Percentiles rank a stretch among this genome's conserved stretches.
Evolutionary conservation across 1,140 invertebrate species (phyloP).

Genomic region (Pristionchus pacificus): DNA sequence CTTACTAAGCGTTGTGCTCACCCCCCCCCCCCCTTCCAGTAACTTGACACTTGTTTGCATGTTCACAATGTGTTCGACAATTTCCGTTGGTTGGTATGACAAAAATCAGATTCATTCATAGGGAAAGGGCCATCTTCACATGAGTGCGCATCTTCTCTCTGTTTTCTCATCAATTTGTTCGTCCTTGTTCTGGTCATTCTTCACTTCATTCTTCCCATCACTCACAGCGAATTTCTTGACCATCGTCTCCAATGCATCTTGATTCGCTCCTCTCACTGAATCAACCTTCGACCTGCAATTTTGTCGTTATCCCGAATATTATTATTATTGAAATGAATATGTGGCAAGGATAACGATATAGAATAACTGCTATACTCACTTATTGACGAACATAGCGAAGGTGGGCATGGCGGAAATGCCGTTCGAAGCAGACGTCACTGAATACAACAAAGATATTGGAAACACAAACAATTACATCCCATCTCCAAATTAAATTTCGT

Average conservation of each 20-base stretch:
- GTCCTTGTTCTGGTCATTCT: neutral
- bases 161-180: neutral
- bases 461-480: neutral
- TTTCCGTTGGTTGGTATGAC: too few relatives aligned
- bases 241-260: slow-evolving; percentile 75
- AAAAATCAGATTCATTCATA: too few relatives aligned
- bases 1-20: slow-evolving; percentile 69
- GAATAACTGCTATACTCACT: slow-evolving; percentile 57
- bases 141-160: too few relatives aligned
- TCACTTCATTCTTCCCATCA: neutral
- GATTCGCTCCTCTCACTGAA: slow-evolving; percentile 77
- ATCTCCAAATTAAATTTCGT: neutral
- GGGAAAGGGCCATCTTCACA: too few relatives aligned
- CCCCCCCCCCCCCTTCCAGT: neutral
- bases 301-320: slow-evolving; percentile 43
- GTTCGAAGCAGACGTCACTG: slow-evolving; percentile 76
- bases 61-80: too few relatives aligned
- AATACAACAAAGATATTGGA: slow-evolving; percentile 19
- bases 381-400: slow-evolving; percentile 88
- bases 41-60: too few relatives aligned
- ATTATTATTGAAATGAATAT: too few relatives aligned
- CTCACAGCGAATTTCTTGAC: slow-evolving; percentile 68
- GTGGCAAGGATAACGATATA: too few relatives aligned
- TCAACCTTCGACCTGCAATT: slow-evolving; percentile 68
- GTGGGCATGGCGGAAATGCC: slow-evolving; percentile 93